A percentile compares a stretch with the other conserved stretches of the same genome.
These are phyloP conservation scores for Flexamia atlantica DNA, from an alignment of 2,888 invertebrate genomes.

Conservation along the genomic window DNA sequence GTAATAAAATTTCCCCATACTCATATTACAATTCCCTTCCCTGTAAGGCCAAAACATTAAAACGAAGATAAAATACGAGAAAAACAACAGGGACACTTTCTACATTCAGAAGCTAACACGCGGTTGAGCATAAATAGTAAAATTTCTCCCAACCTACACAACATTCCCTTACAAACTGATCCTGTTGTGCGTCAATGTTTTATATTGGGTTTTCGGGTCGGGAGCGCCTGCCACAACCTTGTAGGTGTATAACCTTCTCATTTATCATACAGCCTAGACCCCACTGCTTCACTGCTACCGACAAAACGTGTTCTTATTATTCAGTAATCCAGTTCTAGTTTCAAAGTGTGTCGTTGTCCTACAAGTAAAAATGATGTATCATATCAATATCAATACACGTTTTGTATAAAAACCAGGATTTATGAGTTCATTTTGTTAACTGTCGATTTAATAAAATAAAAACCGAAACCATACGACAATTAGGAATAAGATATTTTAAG, in stretches of 20 bases:
- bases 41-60: too few relatives aligned
- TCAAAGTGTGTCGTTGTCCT: neutral
- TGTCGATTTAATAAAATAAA: too few relatives aligned
- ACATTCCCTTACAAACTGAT: neutral
- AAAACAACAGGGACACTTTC: too few relatives aligned
- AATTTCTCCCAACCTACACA: conserved; percentile 8
- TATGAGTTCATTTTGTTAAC: too few relatives aligned
- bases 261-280: conserved; percentile 5
- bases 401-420: too few relatives aligned
- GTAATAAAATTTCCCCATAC: too few relatives aligned
- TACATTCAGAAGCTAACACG: neutral
- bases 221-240: neutral
- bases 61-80: too few relatives aligned
- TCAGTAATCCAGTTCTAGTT: conserved; percentile 17
- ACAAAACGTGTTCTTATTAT: neutral
- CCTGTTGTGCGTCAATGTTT: neutral
- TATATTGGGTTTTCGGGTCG: conserved; percentile 12
- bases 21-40: too few relatives aligned
- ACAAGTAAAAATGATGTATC: too few relatives aligned
- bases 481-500: too few relatives aligned
- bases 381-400: too few relatives aligned
- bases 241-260: neutral
- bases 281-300: neutral
- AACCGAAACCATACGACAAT: too few relatives aligned
- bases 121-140: neutral